Evolutionary conservation across 2,797 vertebrate species (phyloP).

Genomic region (Labeo calbasu): DNA sequence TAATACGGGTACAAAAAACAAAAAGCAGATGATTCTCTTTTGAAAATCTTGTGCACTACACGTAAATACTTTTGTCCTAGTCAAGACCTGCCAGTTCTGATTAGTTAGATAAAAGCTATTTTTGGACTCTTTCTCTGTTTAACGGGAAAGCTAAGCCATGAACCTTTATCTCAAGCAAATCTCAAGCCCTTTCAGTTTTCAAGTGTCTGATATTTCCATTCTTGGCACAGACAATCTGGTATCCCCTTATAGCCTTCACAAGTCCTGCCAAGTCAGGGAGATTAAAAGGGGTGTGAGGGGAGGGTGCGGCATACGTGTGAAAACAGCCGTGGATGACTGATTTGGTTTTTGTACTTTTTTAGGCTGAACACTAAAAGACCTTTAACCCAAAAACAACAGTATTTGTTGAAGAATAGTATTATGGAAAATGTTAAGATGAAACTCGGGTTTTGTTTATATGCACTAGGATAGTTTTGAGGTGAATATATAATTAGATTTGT

Average conservation of each 20-base stretch:
- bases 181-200: slow-evolving; percentile 38
- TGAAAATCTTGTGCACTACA: not conserved
- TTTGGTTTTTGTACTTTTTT: slow-evolving; percentile 52
- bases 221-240: slow-evolving; percentile 39
- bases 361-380: slow-evolving; percentile 27
- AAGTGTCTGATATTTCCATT: slow-evolving; percentile 42
- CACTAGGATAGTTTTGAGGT: not conserved
- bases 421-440: not conserved
- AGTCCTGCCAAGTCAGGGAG: slow-evolving; percentile 44
- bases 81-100: slow-evolving; percentile 45
- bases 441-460: not conserved
- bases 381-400: slow-evolving; percentile 56
- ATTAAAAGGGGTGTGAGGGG: slow-evolving; percentile 31
- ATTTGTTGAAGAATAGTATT: slow-evolving; percentile 33
- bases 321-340: slow-evolving; percentile 56
- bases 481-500: not conserved
- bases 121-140: slow-evolving; percentile 36
- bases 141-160: slow-evolving; percentile 46
- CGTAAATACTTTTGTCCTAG: slow-evolving; percentile 6
- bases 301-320: slow-evolving; percentile 36
- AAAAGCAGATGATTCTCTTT: not conserved
- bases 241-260: slow-evolving; percentile 47
- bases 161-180: slow-evolving; percentile 52
- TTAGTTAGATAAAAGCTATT: slow-evolving; percentile 60
- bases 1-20: not conserved